Conservation (phyloP, 2,797 vertebrate genomes). For the Menidia menidia region DNA sequence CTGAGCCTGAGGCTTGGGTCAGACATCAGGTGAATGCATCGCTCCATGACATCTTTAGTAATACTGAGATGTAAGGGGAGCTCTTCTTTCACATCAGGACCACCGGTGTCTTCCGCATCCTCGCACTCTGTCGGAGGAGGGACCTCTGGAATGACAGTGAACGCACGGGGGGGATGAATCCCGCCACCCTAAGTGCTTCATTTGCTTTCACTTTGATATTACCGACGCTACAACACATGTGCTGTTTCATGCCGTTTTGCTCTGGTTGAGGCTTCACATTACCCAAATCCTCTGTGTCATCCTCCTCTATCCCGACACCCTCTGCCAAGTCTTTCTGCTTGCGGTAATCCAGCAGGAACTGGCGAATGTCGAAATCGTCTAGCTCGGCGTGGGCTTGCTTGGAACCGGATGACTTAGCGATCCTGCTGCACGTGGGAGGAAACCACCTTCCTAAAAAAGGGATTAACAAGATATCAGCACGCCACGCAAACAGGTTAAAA, state of each 20-base stretch:
- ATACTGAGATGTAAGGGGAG: constrained; percentile 86
- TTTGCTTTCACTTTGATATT: neutral
- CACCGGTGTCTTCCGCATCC: constrained; percentile 27
- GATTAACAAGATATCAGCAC: neutral
- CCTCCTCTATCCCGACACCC: constrained; percentile 82
- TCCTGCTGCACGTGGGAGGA: constrained; percentile 41
- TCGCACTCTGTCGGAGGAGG: constrained; percentile 57
- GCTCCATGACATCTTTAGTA: constrained; percentile 88
- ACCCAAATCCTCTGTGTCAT: constrained; percentile 59
- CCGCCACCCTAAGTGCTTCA: neutral
- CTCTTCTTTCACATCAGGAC: constrained; percentile 75
- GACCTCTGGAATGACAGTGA: constrained; percentile 46
- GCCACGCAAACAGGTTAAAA: neutral
- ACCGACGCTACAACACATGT: neutral
- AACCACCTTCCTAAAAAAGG: constrained; percentile 87
- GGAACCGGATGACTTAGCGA: neutral
- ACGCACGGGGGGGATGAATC: rapidly evolving
- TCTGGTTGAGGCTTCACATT: constrained; percentile 6
- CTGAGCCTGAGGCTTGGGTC: constrained; percentile 84
- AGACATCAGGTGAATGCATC: constrained; percentile 90
- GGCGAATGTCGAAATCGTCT: constrained; percentile 71
- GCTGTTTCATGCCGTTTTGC: neutral
- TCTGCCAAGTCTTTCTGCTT: constrained; percentile 88
- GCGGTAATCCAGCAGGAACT: constrained; percentile 86
- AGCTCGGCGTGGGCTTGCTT: constrained; percentile 6